These are phyloP conservation scores for Oscheius sp. DNA, from an alignment of 2,888 invertebrate species.

Conservation along the genomic window DNA sequence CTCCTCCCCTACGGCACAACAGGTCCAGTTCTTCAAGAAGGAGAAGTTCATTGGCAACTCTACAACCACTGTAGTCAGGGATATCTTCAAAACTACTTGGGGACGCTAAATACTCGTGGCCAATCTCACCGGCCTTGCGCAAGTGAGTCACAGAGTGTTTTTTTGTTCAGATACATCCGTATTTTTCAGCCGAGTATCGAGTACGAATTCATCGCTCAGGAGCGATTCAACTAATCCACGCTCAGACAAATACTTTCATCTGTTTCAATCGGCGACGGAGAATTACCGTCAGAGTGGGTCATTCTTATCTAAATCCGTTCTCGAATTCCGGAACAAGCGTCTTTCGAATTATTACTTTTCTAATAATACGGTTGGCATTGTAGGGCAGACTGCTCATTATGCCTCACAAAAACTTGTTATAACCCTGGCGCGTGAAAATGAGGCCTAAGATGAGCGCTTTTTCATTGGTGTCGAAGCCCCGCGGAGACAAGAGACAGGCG, in stretches of 20 bases:
- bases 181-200: conserved; percentile 48
- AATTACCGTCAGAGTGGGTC: conserved; percentile 27
- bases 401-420: conserved; percentile 12
- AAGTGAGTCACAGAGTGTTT: conserved; percentile 35
- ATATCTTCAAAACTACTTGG: conserved; percentile 43
- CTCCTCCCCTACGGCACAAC: conserved; percentile 1
- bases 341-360: not conserved
- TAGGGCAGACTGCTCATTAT: conserved; percentile 21
- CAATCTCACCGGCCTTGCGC: conserved; percentile 35
- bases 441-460: conserved; percentile 18
- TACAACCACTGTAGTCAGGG: conserved; percentile 45
- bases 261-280: conserved; percentile 44
- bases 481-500: conserved; percentile 29
- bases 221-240: conserved; percentile 41
- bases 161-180: not conserved
- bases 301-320: conserved; percentile 29
- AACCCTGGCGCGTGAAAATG: conserved; percentile 10
- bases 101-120: conserved; percentile 39
- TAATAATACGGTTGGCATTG: not conserved
- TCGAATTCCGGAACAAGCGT: not conserved
- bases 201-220: conserved; percentile 36
- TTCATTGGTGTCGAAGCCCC: not conserved
- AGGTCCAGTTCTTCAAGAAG: conserved; percentile 8
- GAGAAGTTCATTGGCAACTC: conserved; percentile 44
- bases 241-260: conserved; percentile 39